A percentile compares a stretch with the other conserved stretches of the same genome.
Conservation (phyloP, 2,113 vertebrate species). For the Phainopepla nitens region DNA sequence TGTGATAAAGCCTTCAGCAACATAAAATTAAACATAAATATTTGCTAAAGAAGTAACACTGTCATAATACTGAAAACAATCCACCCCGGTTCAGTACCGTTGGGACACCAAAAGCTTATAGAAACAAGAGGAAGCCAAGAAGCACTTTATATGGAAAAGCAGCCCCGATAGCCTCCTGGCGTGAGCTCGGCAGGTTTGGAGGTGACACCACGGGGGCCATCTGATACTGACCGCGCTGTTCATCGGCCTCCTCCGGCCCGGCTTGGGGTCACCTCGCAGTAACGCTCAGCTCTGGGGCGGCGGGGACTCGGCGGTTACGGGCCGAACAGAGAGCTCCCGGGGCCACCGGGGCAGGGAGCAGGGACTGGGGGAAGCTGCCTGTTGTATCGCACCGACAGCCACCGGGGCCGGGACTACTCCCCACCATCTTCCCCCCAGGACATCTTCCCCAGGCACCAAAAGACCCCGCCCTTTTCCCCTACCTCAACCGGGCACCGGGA, state of each 20-base stretch:
- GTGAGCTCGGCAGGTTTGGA: not conserved
- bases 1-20: not conserved
- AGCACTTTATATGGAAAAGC: not conserved
- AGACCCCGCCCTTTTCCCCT: not conserved
- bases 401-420: not conserved
- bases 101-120: too few species aligned
- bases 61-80: not conserved
- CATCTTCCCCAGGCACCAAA: not conserved
- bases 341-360: not conserved
- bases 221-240: not conserved
- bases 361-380: not conserved
- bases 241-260: not conserved
- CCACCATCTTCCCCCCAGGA: not conserved
- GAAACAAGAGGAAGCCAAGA: not conserved
- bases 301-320: not conserved
- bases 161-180: not conserved
- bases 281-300: not conserved
- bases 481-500: not conserved
- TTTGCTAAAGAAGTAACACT: not conserved
- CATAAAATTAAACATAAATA: not conserved
- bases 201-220: not conserved
- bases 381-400: not conserved
- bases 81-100: accelerated
- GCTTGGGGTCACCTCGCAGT: not conserved
- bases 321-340: not conserved